Evolutionary conservation across 2,888 invertebrate species (phyloP), one percentile per base, ranked within the genome.

Genomic region (Atethmia centrago): DNA sequence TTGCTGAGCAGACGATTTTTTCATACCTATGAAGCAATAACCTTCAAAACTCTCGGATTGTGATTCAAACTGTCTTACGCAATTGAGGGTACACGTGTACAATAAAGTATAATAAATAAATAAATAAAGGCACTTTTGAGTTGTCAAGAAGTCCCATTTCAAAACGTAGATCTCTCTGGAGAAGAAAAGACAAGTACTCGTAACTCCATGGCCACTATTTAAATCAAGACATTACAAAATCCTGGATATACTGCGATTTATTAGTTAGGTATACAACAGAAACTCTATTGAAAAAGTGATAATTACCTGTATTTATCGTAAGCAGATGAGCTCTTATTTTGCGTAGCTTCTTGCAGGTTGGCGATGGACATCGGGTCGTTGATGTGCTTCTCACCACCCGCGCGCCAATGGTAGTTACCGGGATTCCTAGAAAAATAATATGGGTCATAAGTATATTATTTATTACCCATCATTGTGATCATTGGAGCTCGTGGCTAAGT

Each of bases 351-450:
- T 97, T 99, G 97, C 16, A 97, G 90, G 87, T 96, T 97, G 47
- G 97, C 97, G 90, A 97, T 98, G 82, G 98, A 98, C 86, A 97
- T 96, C 0, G 99, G 99, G 91, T 99, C 99, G 93, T 99, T 99
- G 90, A 99, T 98, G 94, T 99, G 99, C 86, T 99, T 98, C 96
- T 99, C 99, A 4, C 99, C 99, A 25, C 99, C 99, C 81, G 98
- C 97, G 87, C 99, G 97, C 99, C 99, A 99, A 94, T 99, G 99
- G 93, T 98, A 99, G 89, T 98, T 97, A 12, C 99, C 99, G 19
- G 99, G 99, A 93, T 99, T 99, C 74, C 98, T 97, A 73, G 97
- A 95, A 53, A 97, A 12, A 65, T 42, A 0, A 56, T 10, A 25
- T 19, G 12, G 19, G 16, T 63, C 16, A 21, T 66, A 3, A 56